Evolutionary conservation across 2,113 vertebrate genomes (phyloP).

Genomic region (Coptodon bakossiorum): DNA sequence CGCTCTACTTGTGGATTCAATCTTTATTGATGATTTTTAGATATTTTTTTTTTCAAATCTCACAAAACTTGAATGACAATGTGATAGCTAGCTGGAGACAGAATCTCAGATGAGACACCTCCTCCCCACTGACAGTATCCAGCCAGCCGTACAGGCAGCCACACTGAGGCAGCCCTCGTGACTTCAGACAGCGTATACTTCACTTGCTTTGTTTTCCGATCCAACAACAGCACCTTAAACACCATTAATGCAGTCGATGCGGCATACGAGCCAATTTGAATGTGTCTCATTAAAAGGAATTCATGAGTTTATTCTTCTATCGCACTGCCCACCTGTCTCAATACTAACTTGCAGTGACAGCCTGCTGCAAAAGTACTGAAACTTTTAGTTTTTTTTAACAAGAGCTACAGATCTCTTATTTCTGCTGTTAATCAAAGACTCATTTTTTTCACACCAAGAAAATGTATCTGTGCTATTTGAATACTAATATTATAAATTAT

Average conservation of each 20-base stretch:
- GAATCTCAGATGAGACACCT: neutral
- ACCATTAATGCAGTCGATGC: conserved; percentile 17
- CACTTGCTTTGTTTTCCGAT: neutral
- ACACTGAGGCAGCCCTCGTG: neutral
- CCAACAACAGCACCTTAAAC: neutral
- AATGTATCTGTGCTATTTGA: conserved; percentile 14
- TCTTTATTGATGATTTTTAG: neutral
- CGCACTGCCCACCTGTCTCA: neutral
- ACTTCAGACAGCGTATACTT: neutral
- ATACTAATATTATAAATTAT: conserved; percentile 50
- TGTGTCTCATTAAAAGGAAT: conserved; percentile 26
- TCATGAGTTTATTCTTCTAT: neutral
- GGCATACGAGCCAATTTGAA: neutral
- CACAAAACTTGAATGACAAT: neutral
- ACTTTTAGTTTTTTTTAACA: conserved; percentile 1
- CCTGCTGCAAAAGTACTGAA: neutral
- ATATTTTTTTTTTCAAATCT: neutral
- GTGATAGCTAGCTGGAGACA: neutral
- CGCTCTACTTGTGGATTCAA: neutral
- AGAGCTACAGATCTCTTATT: neutral
- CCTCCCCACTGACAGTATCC: neutral
- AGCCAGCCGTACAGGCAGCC: neutral
- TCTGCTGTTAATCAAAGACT: conserved; percentile 26
- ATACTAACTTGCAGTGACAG: conserved; percentile 4
- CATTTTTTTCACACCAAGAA: neutral